These are phyloP conservation scores for Calliopum simillimum DNA, from an alignment of 2,888 invertebrate genomes.

Conservation along the genomic window DNA sequence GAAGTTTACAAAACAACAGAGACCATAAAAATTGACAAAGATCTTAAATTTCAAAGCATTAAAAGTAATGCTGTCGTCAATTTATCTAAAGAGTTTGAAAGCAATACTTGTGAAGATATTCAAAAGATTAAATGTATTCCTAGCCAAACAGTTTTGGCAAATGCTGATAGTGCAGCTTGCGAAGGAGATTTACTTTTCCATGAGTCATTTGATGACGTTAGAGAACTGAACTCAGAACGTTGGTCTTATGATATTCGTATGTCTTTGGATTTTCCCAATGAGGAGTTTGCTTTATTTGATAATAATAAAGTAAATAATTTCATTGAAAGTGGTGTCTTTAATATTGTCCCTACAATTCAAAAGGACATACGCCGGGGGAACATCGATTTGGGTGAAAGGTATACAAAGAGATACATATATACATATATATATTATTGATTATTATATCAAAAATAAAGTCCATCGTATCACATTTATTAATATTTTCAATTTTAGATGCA, in stretches of 20 bases:
- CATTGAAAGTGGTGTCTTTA: slow-evolving; percentile 53
- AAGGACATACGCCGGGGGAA: slow-evolving; percentile 45
- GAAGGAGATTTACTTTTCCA: slow-evolving; percentile 71
- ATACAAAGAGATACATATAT: slow-evolving; percentile 43
- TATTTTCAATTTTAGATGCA: slow-evolving; percentile 50
- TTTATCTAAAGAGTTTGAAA: background rate
- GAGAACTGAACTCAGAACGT: slow-evolving; percentile 62
- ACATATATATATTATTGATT: background rate
- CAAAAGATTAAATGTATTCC: background rate
- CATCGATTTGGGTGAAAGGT: slow-evolving; percentile 53
- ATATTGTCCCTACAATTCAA: slow-evolving; percentile 59
- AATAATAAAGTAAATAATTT: slow-evolving; percentile 55
- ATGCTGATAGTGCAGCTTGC: slow-evolving; percentile 6
- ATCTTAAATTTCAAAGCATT: background rate
- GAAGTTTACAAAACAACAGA: slow-evolving; percentile 45
- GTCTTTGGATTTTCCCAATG: slow-evolving; percentile 67
- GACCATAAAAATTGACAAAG: slow-evolving; percentile 28
- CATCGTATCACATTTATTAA: background rate
- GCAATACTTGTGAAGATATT: background rate
- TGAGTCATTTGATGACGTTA: slow-evolving; percentile 70
- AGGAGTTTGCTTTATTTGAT: slow-evolving; percentile 68
- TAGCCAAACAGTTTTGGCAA: background rate
- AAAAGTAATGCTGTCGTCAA: background rate
- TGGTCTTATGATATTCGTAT: slow-evolving; percentile 74
- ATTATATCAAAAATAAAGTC: background rate